Conservation (phyloP, 2,113 vertebrate genomes). For the Cynopterus brachyotis region DNA sequence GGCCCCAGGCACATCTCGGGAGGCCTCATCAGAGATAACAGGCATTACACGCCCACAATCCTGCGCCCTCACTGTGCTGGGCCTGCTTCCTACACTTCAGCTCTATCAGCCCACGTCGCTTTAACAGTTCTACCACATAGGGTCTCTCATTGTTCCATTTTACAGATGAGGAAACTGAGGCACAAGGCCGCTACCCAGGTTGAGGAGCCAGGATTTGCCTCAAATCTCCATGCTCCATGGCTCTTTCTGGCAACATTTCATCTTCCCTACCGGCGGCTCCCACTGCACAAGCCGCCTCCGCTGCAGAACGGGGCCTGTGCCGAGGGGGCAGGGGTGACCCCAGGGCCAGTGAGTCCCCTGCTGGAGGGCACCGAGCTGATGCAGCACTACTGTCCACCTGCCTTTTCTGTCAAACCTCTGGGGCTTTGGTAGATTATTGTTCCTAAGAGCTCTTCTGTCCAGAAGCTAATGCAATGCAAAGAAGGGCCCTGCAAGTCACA, state of each 20-base stretch:
- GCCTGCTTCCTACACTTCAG: not conserved
- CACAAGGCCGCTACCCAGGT: not conserved
- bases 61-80: too few species aligned
- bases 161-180: not conserved
- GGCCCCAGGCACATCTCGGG: too few species aligned
- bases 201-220: not conserved
- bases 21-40: not conserved
- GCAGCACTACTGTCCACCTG: not conserved
- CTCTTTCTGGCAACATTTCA: too few species aligned
- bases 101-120: not conserved
- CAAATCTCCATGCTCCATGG: not conserved
- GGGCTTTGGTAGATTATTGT: not conserved
- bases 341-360: not conserved
- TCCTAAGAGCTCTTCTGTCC: not conserved
- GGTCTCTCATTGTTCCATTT: not conserved
- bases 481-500: not conserved
- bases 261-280: not conserved
- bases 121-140: not conserved
- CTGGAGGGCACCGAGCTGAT: not conserved
- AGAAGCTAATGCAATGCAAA: not conserved
- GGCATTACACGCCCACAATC: rapidly evolving
- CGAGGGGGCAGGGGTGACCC: not conserved
- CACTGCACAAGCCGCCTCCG: rapidly evolving
- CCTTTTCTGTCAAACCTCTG: not conserved
- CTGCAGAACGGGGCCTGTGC: rapidly evolving